phyloP scores from a whole-genome alignment of 2,113 vertebrate genomes.

The Anarhynchus alexandrinus region DNA sequence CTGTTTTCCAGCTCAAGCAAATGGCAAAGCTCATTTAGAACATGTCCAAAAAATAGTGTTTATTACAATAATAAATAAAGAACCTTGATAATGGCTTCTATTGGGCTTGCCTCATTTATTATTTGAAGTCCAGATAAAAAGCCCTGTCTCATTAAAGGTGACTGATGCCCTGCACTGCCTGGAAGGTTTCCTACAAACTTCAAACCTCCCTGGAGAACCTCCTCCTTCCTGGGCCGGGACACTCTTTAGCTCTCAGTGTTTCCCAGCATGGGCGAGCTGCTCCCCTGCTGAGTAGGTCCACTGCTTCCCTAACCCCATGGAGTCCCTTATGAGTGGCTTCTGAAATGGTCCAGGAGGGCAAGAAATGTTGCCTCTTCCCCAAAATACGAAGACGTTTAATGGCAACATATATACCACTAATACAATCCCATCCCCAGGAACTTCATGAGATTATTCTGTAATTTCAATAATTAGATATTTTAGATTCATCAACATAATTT shows the following conservation, averaged over 20 bases:
- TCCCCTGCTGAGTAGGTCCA: background rate
- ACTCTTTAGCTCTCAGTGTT: background rate
- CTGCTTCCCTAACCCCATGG: background rate
- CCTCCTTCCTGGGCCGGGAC: background rate
- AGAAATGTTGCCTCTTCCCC: background rate
- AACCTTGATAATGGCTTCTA: background rate
- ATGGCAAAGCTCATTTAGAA: background rate
- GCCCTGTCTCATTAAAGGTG: background rate
- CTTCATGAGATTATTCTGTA: background rate
- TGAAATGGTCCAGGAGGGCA: background rate
- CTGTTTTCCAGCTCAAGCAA: background rate
- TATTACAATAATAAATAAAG: background rate
- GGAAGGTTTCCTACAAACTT: background rate
- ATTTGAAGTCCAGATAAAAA: background rate
- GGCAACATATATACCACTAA: background rate
- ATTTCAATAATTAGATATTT: background rate
- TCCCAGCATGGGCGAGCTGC: rapidly evolving
- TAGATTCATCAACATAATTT: background rate
- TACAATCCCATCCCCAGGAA: background rate
- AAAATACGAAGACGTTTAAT: background rate
- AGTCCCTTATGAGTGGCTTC: background rate
- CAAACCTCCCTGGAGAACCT: background rate
- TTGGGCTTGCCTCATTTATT: background rate
- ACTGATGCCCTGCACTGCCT: background rate
- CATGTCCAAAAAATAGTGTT: background rate